Conservation (phyloP, 2,797 vertebrate species). For the Xyrichtys novacula region DNA sequence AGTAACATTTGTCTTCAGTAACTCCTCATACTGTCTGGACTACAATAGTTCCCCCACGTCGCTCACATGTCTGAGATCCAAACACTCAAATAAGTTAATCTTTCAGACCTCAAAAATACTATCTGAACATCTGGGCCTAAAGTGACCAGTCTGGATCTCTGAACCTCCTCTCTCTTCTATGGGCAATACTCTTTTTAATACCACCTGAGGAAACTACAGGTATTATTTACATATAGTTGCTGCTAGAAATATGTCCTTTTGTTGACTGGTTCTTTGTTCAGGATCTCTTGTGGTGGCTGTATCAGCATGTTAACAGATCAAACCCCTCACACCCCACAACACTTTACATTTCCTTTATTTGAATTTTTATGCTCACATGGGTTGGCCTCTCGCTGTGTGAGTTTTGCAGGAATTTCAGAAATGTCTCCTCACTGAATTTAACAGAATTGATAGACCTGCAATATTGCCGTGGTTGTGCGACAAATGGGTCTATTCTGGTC, state of each 20-base stretch:
- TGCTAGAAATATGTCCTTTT: background rate
- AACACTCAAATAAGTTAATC: no score
- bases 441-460: conserved; percentile 4
- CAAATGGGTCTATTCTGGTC: conserved; percentile 29
- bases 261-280: background rate
- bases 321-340: background rate
- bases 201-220: background rate
- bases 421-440: conserved; percentile 21
- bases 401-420: conserved; percentile 24
- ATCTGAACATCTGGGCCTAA: no score
- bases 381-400: conserved; percentile 16
- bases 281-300: conserved; percentile 6
- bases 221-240: background rate
- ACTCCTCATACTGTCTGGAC: no score
- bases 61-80: no score
- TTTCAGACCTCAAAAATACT: no score
- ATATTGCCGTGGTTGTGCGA: conserved; percentile 47
- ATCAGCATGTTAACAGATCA: conserved; percentile 2
- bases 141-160: no score
- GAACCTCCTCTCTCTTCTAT: background rate
- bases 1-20: no score
- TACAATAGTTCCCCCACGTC: no score
- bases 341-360: conserved; percentile 24
- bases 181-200: background rate
- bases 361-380: conserved; percentile 27